A percentile compares a stretch with the other conserved stretches of the same genome.
Conservation (phyloP, 2,113 vertebrate genomes). For the Syngnathus typhle region DNA sequence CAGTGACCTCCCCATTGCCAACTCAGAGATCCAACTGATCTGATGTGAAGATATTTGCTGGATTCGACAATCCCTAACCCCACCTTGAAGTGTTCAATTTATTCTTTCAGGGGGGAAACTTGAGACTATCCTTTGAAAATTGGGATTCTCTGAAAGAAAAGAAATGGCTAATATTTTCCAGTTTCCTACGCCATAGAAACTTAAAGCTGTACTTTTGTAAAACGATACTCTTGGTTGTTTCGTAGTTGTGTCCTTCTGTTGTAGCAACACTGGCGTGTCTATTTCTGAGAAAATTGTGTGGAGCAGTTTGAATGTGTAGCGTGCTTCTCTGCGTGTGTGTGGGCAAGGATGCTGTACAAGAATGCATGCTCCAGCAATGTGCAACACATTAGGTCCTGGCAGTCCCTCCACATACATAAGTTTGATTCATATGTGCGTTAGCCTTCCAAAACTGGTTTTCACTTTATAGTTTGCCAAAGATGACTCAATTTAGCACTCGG, state of each 20-base stretch:
- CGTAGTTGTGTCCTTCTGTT: slow-evolving; percentile 60
- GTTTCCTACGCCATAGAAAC: slow-evolving; percentile 51
- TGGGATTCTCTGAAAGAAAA: slow-evolving; percentile 24
- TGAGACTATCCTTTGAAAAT: slow-evolving; percentile 10
- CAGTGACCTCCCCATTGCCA: slow-evolving; percentile 1
- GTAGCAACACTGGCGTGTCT: slow-evolving; percentile 69
- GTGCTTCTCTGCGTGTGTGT: slow-evolving; percentile 14
- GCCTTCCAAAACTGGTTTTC: slow-evolving; percentile 64
- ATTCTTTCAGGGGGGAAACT: slow-evolving; percentile 9
- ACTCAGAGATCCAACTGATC: slow-evolving; percentile 4
- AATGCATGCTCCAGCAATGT: slow-evolving; percentile 71
- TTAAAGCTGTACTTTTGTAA: slow-evolving; percentile 48
- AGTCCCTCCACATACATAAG: slow-evolving; percentile 59
- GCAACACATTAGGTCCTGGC: slow-evolving; percentile 72
- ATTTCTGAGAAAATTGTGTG: slow-evolving; percentile 59
- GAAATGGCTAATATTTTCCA: slow-evolving; percentile 56
- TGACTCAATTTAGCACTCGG: slow-evolving; percentile 62
- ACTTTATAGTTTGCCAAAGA: slow-evolving; percentile 60
- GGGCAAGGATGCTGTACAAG: slow-evolving; percentile 42
- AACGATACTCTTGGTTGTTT: slow-evolving; percentile 63
- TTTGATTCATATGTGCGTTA: slow-evolving; percentile 69
- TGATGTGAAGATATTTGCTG: slow-evolving; percentile 5
- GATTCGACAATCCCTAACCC: slow-evolving; percentile 4
- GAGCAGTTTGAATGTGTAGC: slow-evolving; percentile 14
- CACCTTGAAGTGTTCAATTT: slow-evolving; percentile 3